These are phyloP conservation scores for Dasyurus viverrinus DNA, from an alignment of 2,113 vertebrate genomes.

Conservation along the genomic window DNA sequence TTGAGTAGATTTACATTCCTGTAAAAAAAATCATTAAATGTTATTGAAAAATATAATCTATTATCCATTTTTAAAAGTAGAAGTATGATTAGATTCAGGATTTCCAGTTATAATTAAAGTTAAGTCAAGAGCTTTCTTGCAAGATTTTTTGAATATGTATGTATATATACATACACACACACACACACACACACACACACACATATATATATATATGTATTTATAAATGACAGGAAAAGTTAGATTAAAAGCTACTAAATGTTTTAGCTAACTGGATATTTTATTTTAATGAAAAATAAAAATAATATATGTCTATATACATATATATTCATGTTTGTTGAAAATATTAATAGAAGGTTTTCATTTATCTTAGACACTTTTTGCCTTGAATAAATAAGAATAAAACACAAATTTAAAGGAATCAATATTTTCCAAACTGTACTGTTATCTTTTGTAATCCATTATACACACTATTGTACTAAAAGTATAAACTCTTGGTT, in stretches of 20 bases:
- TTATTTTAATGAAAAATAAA: slow-evolving; percentile 4
- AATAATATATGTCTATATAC: neutral
- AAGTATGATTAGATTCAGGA: neutral
- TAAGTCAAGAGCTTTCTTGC: neutral
- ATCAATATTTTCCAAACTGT: accelerated
- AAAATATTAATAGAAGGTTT: neutral
- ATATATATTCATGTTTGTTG: neutral
- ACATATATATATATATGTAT: too few species aligned
- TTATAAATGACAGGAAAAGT: neutral
- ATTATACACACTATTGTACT: neutral
- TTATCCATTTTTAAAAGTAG: slow-evolving; percentile 16
- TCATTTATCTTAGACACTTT: neutral
- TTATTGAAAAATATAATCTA: slow-evolving; percentile 21
- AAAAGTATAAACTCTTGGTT: slow-evolving; percentile 7
- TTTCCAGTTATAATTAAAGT: neutral
- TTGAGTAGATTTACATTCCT: slow-evolving; percentile 55
- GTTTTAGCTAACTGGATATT: neutral
- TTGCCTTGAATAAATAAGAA: neutral
- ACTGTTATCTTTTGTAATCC: neutral
- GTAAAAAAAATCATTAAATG: slow-evolving; percentile 23
- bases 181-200: neutral
- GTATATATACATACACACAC: neutral
- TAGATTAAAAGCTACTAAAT: neutral
- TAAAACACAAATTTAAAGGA: accelerated
- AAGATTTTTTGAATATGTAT: slow-evolving; percentile 31